These are phyloP conservation scores for Chaenodraco wilsoni DNA, from an alignment of 2,797 vertebrate genomes.

Conservation along the genomic window DNA sequence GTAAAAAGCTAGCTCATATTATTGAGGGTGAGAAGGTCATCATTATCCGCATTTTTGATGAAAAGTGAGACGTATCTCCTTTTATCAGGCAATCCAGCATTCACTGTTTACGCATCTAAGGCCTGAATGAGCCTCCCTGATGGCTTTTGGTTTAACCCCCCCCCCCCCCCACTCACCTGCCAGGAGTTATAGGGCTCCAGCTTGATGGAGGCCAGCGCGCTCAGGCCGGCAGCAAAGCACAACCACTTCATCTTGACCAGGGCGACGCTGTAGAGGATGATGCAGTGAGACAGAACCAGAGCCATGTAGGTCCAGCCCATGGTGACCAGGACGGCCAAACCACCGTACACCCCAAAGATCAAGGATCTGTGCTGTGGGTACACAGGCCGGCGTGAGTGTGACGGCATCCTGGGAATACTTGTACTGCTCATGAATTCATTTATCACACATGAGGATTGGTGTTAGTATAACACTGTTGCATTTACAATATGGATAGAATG, in stretches of 20 bases:
- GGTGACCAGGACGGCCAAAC: slow-evolving; percentile 87
- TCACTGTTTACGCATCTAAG: too few relatives aligned
- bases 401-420: not conserved
- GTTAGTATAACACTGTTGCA: slow-evolving; percentile 4
- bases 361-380: slow-evolving; percentile 91
- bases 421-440: slow-evolving; percentile 3
- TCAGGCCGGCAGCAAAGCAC: slow-evolving; percentile 88
- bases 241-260: slow-evolving; percentile 91
- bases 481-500: slow-evolving; percentile 9
- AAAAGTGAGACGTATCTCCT: too few relatives aligned
- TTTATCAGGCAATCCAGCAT: too few relatives aligned
- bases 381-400: slow-evolving; percentile 54
- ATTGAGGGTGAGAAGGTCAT: too few relatives aligned
- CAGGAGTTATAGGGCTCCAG: slow-evolving; percentile 93
- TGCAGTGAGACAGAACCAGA: slow-evolving; percentile 92
- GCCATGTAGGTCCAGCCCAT: slow-evolving; percentile 93
- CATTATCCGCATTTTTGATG: too few relatives aligned
- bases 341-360: slow-evolving; percentile 90
- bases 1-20: too few relatives aligned
- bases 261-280: slow-evolving; percentile 89
- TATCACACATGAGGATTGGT: slow-evolving; percentile 29
- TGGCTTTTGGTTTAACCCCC: not conserved
- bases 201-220: slow-evolving; percentile 93
- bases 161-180: slow-evolving; percentile 85
- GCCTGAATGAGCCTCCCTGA: not conserved